Conservation (phyloP, 2,113 vertebrate species). For the Theristicus caerulescens region DNA sequence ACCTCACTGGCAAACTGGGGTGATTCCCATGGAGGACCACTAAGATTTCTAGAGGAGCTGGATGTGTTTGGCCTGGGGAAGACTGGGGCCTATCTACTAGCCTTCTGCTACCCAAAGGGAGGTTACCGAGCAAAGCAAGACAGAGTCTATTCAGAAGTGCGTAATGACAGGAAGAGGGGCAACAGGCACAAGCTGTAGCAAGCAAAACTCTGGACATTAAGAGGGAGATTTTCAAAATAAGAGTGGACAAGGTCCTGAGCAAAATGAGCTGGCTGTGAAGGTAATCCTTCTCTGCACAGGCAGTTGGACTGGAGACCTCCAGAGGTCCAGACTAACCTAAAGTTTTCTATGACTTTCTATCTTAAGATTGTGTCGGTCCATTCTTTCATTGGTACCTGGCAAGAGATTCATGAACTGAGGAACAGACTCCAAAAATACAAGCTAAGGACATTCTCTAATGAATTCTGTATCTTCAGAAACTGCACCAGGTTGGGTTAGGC, state of each 20-base stretch:
- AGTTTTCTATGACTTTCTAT: neutral
- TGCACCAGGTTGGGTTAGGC: neutral
- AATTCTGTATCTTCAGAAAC: neutral
- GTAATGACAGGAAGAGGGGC: accelerated
- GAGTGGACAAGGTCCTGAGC: neutral
- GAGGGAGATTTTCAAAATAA: neutral
- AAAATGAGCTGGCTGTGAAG: neutral
- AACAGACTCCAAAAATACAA: neutral
- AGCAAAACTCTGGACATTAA: neutral
- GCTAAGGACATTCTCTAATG: neutral
- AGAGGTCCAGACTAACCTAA: neutral
- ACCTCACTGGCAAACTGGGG: neutral
- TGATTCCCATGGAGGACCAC: neutral
- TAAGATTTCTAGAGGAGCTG: neutral
- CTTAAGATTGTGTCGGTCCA: neutral
- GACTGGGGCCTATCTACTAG: neutral
- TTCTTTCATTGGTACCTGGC: neutral
- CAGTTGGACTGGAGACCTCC: neutral
- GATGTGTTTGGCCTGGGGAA: neutral
- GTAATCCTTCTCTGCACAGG: neutral
- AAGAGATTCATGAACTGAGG: neutral
- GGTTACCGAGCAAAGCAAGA: neutral
- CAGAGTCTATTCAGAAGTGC: neutral
- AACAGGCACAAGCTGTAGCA: neutral
- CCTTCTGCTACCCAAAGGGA: neutral